Conservation (phyloP, 2,113 vertebrate genomes). For the Perca flavescens region DNA sequence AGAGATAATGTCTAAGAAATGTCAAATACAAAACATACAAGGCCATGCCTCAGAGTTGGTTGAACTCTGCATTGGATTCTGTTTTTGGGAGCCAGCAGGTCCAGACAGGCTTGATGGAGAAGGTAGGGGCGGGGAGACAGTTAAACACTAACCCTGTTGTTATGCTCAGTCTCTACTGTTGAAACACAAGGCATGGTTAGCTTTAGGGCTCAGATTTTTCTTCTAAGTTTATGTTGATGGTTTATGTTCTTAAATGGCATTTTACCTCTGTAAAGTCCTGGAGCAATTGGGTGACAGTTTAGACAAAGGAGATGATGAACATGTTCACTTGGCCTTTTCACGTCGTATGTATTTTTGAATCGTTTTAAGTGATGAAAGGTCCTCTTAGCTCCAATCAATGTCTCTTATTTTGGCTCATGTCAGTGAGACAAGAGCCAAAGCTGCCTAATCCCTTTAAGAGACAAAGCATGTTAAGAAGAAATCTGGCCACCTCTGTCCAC, state of each 20-base stretch:
- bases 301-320: slow-evolving; percentile 66
- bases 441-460: slow-evolving; percentile 13
- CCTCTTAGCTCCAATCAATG: slow-evolving; percentile 47
- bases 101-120: slow-evolving; percentile 53
- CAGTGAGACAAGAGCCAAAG: slow-evolving; percentile 23
- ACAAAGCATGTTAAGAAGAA: slow-evolving; percentile 42
- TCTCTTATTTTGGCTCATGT: slow-evolving; percentile 44
- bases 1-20: neutral
- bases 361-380: slow-evolving; percentile 33
- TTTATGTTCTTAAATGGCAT: slow-evolving; percentile 63
- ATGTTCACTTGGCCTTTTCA: slow-evolving; percentile 32
- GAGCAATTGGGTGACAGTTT: slow-evolving; percentile 58
- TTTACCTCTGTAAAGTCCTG: slow-evolving; percentile 48
- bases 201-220: slow-evolving; percentile 47
- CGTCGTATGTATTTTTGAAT: neutral
- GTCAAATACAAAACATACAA: neutral
- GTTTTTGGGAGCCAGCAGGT: slow-evolving; percentile 58
- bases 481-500: slow-evolving; percentile 49
- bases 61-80: slow-evolving; percentile 32
- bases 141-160: slow-evolving; percentile 69
- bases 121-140: slow-evolving; percentile 35
- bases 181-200: slow-evolving; percentile 50
- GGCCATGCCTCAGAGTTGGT: slow-evolving; percentile 2
- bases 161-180: slow-evolving; percentile 58
- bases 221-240: slow-evolving; percentile 64